Evolutionary conservation across 2,797 vertebrate genomes (phyloP).

Genomic region (Parauchenoglanis punctatus): DNA sequence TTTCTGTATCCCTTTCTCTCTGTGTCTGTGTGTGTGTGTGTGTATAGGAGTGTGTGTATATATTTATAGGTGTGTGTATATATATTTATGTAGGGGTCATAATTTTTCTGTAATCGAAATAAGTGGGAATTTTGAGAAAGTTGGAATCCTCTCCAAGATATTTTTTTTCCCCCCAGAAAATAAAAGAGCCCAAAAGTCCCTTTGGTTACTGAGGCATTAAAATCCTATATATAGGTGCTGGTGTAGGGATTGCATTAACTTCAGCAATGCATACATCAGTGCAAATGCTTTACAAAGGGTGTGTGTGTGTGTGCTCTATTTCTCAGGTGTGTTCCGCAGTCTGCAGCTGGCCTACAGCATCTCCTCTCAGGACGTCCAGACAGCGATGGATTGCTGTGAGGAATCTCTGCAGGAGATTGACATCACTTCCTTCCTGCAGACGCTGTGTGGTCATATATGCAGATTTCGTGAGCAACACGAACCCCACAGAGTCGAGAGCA

Average conservation of each 20-base stretch:
- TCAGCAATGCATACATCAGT: background rate
- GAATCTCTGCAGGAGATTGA: conserved; percentile 96
- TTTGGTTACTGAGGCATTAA: background rate
- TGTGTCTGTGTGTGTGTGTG: background rate
- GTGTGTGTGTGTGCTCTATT: background rate
- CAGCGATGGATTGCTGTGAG: conserved; percentile 95
- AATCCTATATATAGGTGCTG: background rate
- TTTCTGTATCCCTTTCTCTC: background rate
- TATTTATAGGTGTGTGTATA: background rate
- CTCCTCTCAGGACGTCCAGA: conserved; percentile 88
- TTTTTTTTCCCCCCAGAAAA: background rate
- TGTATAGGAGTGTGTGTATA: no score
- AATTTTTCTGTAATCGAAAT: background rate
- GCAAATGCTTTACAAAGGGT: background rate
- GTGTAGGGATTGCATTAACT: background rate
- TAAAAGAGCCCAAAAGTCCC: background rate
- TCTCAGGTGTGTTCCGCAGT: conserved; percentile 88
- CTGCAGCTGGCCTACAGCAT: conserved; percentile 89
- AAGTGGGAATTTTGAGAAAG: background rate
- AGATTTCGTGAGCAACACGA: conserved; percentile 73
- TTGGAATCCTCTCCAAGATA: background rate
- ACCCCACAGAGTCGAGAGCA: background rate
- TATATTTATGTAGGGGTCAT: background rate
- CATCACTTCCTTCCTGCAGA: conserved; percentile 89
- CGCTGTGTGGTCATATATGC: conserved; percentile 88